Base-by-base conservation (phyloP, 2,113 vertebrate species). In the Camelus bactrianus region DNA sequence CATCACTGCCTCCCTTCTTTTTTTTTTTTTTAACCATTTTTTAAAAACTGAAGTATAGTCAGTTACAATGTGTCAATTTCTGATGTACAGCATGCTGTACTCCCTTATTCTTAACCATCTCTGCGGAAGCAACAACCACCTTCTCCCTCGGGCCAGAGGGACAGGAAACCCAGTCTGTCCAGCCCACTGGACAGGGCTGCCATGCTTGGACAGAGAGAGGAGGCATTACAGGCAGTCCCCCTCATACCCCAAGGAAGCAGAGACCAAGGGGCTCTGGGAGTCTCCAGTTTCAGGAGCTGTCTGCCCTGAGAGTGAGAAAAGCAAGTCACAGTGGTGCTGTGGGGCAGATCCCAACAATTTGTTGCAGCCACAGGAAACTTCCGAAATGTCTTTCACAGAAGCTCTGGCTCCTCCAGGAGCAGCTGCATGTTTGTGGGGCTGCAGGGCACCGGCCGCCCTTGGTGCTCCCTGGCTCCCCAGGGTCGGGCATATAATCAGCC, bases 291-390 rank as follows among this genome's bases (percentile, higher is more conserved):
- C 0, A 1, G 90, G 52, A 95, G 94, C 94, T 26, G 64, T 50
- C 50, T 89, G 83, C 48, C 82, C 32, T 75, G 48, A 54, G 86
- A 77, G 58, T 67, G 58, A 96, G 72, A 89, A 94, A 60, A 56
- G 93, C 79, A 3, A 16, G 6, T 97, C 97, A 96, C 83, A 95
- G 95, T 22, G 32, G n/a, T 7, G 84, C 75, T 2, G 6, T 0
- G 0, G 89, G 76, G 64, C 11, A 97, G 87, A 92, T 19, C 76
- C 65, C 3, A 95, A 48, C 69, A 88, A 90, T 79, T 92, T 93
- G 91, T 73, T 80, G 52, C 72, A 98, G 87, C 96, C 83, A 24
- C 75, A 79, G 83, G 64, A 77, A 96, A 95, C 95, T 98, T 96
- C 88, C 84, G 62, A 79, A 85, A 90, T 30, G 82, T 75, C 92